These are phyloP conservation scores for Spilosoma lubricipeda DNA, from an alignment of 2,888 invertebrate species.

Conservation along the genomic window DNA sequence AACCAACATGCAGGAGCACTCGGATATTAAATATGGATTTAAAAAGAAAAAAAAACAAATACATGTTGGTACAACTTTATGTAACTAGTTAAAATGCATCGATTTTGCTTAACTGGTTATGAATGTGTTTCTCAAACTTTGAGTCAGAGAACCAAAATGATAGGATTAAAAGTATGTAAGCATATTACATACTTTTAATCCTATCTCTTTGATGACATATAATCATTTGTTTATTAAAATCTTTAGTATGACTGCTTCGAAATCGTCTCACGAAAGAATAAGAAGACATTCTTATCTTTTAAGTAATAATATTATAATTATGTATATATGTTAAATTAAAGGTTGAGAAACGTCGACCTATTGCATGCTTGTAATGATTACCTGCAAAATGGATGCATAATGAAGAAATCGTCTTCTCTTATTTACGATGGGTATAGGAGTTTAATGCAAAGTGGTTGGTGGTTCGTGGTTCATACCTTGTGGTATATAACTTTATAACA, in stretches of 20 bases:
- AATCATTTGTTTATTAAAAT: too few species aligned
- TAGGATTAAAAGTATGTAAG: too few species aligned
- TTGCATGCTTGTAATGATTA: conserved; percentile 8
- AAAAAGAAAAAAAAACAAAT: neutral
- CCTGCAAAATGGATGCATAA: neutral
- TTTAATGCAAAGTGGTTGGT: too few species aligned
- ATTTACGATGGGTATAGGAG: neutral
- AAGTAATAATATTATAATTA: neutral
- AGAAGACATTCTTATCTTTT: neutral
- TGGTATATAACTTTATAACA: too few species aligned
- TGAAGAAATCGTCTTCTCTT: conserved; percentile 13
- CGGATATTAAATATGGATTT: neutral
- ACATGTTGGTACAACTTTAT: neutral
- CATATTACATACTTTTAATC: too few species aligned
- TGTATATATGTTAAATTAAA: too few species aligned
- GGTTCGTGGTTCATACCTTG: too few species aligned
- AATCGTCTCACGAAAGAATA: too few species aligned
- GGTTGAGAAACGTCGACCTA: conserved; percentile 10
- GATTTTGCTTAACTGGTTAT: neutral
- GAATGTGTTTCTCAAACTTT: neutral
- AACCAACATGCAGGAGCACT: too few species aligned
- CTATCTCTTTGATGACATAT: too few species aligned
- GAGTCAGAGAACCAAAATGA: neutral
- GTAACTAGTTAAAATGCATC: neutral
- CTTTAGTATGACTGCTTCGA: too few species aligned